Base-by-base conservation (phyloP, 64 coral and sea anemone genomes). In the Montipora sp. region DNA sequence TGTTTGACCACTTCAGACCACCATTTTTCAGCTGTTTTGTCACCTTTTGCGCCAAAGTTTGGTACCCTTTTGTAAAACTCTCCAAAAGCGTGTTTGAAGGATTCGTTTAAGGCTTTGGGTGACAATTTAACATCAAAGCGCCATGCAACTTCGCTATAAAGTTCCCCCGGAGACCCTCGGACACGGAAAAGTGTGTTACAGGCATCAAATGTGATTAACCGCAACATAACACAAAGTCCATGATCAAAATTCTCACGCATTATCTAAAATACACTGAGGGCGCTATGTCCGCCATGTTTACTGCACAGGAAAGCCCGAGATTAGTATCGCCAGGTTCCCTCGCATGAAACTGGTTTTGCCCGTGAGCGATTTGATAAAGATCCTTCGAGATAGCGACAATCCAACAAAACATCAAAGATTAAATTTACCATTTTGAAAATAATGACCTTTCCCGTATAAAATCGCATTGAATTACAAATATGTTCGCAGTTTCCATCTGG, bases 171-270 rank as follows among this genome's bases (percentile, higher is more conserved):
- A 57, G 91, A 93, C 43, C 95, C 95, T 73, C 83, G 81, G 69
- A 96, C 92, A 90, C 36, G 90, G 11, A 96, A 82, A 20, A 96
- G 90, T 67, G 95, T 96, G 45, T 96, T 96, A 71, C 78, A 87
- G 3, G 69, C 95, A 70, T 96, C 95, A 43, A 96, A 83, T 4
- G 95, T 96, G 44, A 96, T 93, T 11, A 96, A 86, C 46, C 95
- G 88, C 1, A 94, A n/a, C 83, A 87, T 88, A 66, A 83, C 8
- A 66, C 6, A 44, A 36, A 57, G 11, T 57, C 11, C 6, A 8
- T 8, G 53, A 8, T 0, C 36, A 36, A 36, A 36, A 36, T 36
- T 36, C 36, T 36, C 36, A 36, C 36, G 36, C 36, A 36, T 36
- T 36, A 36, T 36, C 36, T 36, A 36, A 36, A 2, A 36, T 0